Evolutionary conservation across 2,113 vertebrate genomes (phyloP), one percentile per base, ranked within the genome.

Genomic region (Callaeas wilsoni): DNA sequence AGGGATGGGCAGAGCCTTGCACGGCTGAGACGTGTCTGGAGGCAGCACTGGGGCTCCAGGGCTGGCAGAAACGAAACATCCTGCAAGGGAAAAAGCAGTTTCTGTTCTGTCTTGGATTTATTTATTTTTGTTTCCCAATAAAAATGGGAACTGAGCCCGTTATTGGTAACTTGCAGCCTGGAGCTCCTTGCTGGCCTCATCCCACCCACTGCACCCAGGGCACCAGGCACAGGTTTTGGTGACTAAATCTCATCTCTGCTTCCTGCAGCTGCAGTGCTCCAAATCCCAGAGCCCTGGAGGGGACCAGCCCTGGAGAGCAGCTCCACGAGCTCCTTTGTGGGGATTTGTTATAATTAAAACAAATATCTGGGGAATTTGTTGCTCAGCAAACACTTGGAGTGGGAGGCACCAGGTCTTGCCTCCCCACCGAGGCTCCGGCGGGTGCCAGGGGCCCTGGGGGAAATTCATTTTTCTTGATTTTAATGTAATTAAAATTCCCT

Each of bases 331-430:
- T 92, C 89, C 91, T 79, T 49, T 53, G 71, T 7, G 37, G 59
- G 55, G 53, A 90, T 93, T 94, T 78, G 46, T 94, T 84, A 74
- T 74, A 95, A 95, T 95, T 93, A 95, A 95, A 95, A 52, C 68
- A 94, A 94, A n/a, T 89, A 89, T 74, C 89, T 87, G 39, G 94
- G 81, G 91, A 92, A 89, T 94, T 62, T 60, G 86, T 85, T 82
- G 86, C 93, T 94, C 86, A 88, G 88, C 88, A 93, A 67, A 95
- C 80, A 71, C 44, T 85, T 37, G 1, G 49, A 74, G 89, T 80
- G 68, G 96, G 91, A 96, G 87, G 87, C 65, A 55, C 46, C 1
- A 0, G 69, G 84, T 97, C 93, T 80, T 82, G 73, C 81, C 56
- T 67, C 30, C 29, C 5, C 50, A 21, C 7, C 0, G 2, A 80